phyloP scores from a whole-genome alignment of 2,888 invertebrate species.

The Mimachlamys varia region DNA sequence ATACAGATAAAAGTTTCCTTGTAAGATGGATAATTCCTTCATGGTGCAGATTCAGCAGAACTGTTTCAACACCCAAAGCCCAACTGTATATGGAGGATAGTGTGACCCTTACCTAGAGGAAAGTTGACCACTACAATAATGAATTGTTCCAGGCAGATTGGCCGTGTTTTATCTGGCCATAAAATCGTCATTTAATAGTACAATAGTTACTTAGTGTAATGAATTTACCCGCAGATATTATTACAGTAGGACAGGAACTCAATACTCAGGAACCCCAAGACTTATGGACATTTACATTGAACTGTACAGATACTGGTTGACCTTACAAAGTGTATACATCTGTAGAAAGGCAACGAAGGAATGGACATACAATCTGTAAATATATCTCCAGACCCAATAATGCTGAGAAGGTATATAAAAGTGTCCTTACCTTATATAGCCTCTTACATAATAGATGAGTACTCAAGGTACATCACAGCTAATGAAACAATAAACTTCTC shows the following conservation, averaged over 20 bases:
- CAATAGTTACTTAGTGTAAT: constrained; percentile 2
- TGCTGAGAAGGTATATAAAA: constrained; percentile 33
- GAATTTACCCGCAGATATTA: not conserved
- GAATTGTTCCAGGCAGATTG: constrained; percentile 23
- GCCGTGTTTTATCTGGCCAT: not conserved
- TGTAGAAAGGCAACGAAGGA: not conserved
- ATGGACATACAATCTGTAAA: not conserved
- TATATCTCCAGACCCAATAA: not conserved
- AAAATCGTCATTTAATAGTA: not conserved
- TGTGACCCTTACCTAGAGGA: not conserved
- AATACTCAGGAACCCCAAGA: not conserved
- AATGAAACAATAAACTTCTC: constrained; percentile 13
- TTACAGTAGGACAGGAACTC: not conserved
- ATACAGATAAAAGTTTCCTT: not conserved
- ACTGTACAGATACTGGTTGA: constrained; percentile 10
- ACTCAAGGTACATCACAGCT: not conserved
- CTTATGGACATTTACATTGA: not conserved
- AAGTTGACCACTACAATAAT: not conserved
- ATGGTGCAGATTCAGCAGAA: not conserved
- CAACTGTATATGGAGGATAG: not conserved
- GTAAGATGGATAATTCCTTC: not conserved
- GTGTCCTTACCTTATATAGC: constrained; percentile 12
- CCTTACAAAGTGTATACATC: not conserved
- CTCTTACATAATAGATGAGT: constrained; percentile 9
- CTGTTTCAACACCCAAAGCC: no score